phyloP scores from a whole-genome alignment of 2,888 invertebrate species.

The Drosophila birchii region DNA sequence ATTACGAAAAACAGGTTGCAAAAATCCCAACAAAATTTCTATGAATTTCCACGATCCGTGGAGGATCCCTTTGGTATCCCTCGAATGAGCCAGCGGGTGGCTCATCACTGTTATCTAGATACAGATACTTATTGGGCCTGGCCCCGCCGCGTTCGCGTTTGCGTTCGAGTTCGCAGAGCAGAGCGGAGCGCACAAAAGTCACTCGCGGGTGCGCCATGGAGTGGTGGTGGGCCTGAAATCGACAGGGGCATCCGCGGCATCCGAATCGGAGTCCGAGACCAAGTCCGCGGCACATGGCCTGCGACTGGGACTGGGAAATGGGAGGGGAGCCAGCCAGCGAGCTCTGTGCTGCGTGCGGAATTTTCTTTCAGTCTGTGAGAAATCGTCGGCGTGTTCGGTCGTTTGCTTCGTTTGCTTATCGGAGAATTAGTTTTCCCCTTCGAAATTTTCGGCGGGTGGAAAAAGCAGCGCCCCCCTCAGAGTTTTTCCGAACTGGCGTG shows the following conservation, averaged over 20 bases:
- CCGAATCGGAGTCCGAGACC: slow-evolving; percentile 11
- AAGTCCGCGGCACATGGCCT: slow-evolving; percentile 7
- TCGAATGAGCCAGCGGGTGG: background rate
- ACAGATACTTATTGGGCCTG: slow-evolving; percentile 58
- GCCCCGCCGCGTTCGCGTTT: slow-evolving; percentile 35
- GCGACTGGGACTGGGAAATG: slow-evolving; percentile 18
- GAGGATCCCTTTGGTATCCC: slow-evolving; percentile 9
- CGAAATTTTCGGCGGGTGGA: slow-evolving; percentile 60
- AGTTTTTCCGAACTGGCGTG: slow-evolving; percentile 33
- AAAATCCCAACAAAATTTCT: background rate
- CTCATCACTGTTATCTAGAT: slow-evolving; percentile 52
- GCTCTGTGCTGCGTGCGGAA: slow-evolving; percentile 73
- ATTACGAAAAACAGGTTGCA: background rate
- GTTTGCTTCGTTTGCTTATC: slow-evolving; percentile 61
- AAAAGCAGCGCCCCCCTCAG: slow-evolving; percentile 64
- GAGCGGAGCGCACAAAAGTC: slow-evolving; percentile 67
- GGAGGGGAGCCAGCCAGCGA: slow-evolving; percentile 31
- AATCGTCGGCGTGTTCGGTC: slow-evolving; percentile 79
- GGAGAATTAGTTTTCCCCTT: slow-evolving; percentile 40
- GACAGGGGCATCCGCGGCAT: slow-evolving; percentile 27
- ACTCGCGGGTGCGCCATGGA: slow-evolving; percentile 83
- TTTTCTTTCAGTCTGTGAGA: slow-evolving; percentile 82
- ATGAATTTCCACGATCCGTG: background rate
- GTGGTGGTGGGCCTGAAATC: slow-evolving; percentile 53
- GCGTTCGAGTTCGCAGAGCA: slow-evolving; percentile 30